phyloP scores from a whole-genome alignment of 2,797 vertebrate species.

The Acrossocheilus fasciatus region DNA sequence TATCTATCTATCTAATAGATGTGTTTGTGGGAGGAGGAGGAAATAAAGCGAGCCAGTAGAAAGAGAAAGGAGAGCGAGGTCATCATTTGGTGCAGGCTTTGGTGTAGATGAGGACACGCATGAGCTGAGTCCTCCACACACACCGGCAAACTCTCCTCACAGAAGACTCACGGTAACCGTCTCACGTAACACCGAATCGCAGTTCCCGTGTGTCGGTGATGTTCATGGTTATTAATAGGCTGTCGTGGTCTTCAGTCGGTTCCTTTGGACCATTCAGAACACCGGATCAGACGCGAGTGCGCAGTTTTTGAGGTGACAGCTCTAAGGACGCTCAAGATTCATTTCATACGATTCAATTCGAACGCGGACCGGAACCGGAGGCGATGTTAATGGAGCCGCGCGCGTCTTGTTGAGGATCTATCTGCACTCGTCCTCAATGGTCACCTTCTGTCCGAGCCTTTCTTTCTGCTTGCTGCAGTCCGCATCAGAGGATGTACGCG shows the following conservation, averaged over 20 bases:
- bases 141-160: conserved; percentile 41
- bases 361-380: conserved; percentile 37
- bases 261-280: conserved; percentile 39
- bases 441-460: conserved; percentile 70
- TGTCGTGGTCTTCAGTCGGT: conserved; percentile 39
- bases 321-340: conserved; percentile 19
- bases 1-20: conserved; percentile 8
- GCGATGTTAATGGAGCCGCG: conserved; percentile 32
- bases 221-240: conserved; percentile 45
- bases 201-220: conserved; percentile 45
- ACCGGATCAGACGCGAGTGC: conserved; percentile 42
- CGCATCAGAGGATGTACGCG: conserved; percentile 60
- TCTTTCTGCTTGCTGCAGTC: conserved; percentile 69
- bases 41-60: conserved; percentile 19
- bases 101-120: conserved; percentile 32
- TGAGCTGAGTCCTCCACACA: conserved; percentile 32
- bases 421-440: conserved; percentile 70
- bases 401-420: conserved; percentile 63
- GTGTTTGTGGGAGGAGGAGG: conserved; percentile 3
- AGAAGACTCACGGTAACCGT: conserved; percentile 6
- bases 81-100: conserved; percentile 57
- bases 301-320: conserved; percentile 39
- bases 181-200: conserved; percentile 16
- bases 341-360: conserved; percentile 28
- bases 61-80: conserved; percentile 41